Conservation (phyloP, 2,113 vertebrate species). For the Colinus virginianus region DNA sequence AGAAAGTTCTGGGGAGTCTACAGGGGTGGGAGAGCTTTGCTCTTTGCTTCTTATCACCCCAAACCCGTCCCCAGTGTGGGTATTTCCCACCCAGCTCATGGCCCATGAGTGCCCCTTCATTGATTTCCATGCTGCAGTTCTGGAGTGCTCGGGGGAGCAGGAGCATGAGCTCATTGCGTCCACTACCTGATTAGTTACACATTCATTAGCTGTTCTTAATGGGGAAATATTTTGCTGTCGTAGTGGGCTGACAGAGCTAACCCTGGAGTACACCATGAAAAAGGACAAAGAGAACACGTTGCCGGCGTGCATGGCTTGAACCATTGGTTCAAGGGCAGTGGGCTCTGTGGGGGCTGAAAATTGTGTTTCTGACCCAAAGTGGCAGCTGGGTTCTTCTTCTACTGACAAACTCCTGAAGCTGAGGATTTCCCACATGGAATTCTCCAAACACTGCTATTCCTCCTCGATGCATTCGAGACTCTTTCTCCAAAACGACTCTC, state of each 20-base stretch:
- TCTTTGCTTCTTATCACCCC: accelerated
- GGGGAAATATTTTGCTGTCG: not conserved
- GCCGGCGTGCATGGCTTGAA: accelerated
- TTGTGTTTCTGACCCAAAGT: not conserved
- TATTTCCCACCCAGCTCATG: not conserved
- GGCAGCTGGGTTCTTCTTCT: not conserved
- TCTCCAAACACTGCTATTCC: not conserved
- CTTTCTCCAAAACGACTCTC: not conserved
- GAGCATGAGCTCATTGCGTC: not conserved
- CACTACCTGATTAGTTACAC: slow-evolving; percentile 3
- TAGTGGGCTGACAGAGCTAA: not conserved
- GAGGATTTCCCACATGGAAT: not conserved
- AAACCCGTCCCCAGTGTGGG: accelerated
- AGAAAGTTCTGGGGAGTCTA: not conserved
- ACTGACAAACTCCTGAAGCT: not conserved
- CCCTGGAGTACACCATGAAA: not conserved
- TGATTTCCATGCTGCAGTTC: not conserved
- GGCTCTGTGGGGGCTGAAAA: not conserved
- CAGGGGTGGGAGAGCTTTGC: not conserved
- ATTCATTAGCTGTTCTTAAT: slow-evolving; percentile 42
- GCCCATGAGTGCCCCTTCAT: not conserved
- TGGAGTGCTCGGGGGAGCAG: not conserved
- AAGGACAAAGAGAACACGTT: not conserved
- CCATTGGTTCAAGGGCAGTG: not conserved
- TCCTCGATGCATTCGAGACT: accelerated